phyloP scores from a whole-genome alignment of 2,113 vertebrate genomes.

The Hippocampus guttulatus region DNA sequence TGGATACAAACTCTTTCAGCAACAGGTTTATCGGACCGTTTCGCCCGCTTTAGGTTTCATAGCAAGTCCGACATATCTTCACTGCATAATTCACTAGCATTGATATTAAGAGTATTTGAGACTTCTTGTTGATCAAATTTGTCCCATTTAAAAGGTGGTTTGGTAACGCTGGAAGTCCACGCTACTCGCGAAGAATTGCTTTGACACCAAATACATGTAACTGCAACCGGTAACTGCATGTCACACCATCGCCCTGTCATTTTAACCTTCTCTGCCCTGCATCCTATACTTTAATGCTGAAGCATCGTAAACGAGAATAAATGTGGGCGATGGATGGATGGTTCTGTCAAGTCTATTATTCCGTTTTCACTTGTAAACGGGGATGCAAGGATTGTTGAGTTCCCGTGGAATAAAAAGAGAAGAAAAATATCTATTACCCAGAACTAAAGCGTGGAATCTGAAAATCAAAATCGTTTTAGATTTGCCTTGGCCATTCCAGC shows the following conservation, averaged over 20 bases:
- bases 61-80: background rate
- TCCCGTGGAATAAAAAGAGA: background rate
- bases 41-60: background rate
- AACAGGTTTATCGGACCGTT: slow-evolving; percentile 31
- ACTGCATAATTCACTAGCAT: background rate
- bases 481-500: background rate
- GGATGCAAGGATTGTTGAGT: background rate
- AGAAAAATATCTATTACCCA: background rate
- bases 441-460: background rate
- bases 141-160: background rate
- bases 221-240: background rate
- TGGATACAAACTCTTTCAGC: slow-evolving; percentile 4
- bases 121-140: background rate
- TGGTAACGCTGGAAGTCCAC: background rate
- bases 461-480: background rate
- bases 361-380: background rate
- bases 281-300: background rate
- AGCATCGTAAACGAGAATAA: background rate
- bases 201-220: background rate
- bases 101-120: background rate
- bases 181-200: background rate
- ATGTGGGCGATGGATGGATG: background rate
- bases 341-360: background rate
- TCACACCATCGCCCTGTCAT: background rate
- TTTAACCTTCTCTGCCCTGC: background rate